These are phyloP conservation scores for Eristalis pertinax DNA, from an alignment of 2,888 invertebrate species.

Conservation along the genomic window DNA sequence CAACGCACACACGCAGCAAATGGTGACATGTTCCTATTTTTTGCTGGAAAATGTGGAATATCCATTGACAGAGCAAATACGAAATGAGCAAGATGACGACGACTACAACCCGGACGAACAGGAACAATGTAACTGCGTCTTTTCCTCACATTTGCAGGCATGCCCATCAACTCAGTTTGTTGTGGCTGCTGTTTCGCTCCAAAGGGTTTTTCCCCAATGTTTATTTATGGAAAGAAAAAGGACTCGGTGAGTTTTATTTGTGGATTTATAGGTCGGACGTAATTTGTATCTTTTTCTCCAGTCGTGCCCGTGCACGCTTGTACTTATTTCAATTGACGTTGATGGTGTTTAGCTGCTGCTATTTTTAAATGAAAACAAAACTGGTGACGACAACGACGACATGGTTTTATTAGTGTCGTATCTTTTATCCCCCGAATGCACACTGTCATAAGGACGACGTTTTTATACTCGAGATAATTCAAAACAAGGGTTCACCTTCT, in stretches of 20 bases:
- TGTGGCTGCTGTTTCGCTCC: not conserved
- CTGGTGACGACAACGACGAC: conserved; percentile 9
- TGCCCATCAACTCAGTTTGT: too few relatives aligned
- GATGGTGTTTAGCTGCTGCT: conserved; percentile 32
- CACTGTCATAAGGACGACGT: conserved; percentile 21
- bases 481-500: not conserved
- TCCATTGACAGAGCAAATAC: conserved; percentile 61
- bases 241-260: conserved; percentile 57
- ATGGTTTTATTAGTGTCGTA: conserved; percentile 30
- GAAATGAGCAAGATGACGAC: not conserved
- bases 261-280: conserved; percentile 69
- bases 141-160: conserved; percentile 25
- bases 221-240: conserved; percentile 61
- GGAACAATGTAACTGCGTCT: not conserved
- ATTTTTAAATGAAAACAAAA: conserved; percentile 10
- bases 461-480: conserved; percentile 20
- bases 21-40: conserved; percentile 64
- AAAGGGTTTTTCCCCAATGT: conserved; percentile 50
- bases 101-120: not conserved
- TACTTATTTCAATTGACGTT: conserved; percentile 60
- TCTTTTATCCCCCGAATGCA: conserved; percentile 25
- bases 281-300: conserved; percentile 34
- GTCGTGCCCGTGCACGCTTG: conserved; percentile 12
- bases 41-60: conserved; percentile 63
- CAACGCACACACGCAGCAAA: not conserved